These are phyloP conservation scores for Apodemia mormo DNA, from an alignment of 2,888 invertebrate species.

Conservation along the genomic window DNA sequence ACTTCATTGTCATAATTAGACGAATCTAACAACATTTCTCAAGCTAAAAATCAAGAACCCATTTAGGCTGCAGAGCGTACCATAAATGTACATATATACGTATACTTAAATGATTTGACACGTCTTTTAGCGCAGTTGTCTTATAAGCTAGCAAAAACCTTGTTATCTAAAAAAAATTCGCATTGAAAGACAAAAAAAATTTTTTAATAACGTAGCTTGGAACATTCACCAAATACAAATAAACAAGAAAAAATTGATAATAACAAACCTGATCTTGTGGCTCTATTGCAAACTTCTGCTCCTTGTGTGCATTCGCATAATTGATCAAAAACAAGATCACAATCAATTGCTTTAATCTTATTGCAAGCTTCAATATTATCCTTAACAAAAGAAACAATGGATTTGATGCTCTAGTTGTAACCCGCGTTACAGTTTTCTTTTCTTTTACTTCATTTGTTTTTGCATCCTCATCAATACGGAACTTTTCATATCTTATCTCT, in stretches of 20 bases:
- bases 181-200: no score
- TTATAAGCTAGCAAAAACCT: no score
- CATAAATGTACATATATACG: no score
- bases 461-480: conserved; percentile 4
- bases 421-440: conserved; percentile 37
- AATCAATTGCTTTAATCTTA: conserved; percentile 49
- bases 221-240: no score
- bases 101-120: no score
- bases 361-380: conserved; percentile 47
- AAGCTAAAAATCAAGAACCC: no score
- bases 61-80: no score
- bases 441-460: conserved; percentile 23
- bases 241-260: background rate
- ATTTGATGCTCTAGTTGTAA: conserved; percentile 66
- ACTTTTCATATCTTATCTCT: conserved; percentile 21
- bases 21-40: no score
- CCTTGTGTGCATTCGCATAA: conserved; percentile 56
- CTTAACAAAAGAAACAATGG: conserved; percentile 67
- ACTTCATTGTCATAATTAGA: no score
- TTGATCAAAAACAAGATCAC: conserved; percentile 48
- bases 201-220: no score
- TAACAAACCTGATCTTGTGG: conserved; percentile 72
- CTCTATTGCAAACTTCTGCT: conserved; percentile 73
- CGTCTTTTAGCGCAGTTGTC: no score
- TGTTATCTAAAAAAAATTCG: no score